Evolutionary conservation across 2,797 vertebrate genomes (phyloP), one percentile per base, ranked within the genome.

Genomic region (Pangasius sanitwongsei): DNA sequence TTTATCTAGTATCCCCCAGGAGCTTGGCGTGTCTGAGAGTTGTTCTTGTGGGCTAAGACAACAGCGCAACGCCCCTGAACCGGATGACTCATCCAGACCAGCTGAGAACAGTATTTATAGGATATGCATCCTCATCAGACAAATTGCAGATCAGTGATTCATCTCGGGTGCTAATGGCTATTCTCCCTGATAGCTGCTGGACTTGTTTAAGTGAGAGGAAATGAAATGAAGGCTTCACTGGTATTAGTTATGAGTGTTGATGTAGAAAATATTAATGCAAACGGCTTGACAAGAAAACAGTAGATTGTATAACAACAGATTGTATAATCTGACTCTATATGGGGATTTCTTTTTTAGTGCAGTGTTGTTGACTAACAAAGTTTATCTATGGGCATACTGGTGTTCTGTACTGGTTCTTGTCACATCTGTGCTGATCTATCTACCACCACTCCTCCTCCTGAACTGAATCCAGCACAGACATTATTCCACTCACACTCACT

Each of bases 61-160:
- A 69, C 90, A 72, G 13, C 16, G 16, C 65, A 50, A 89, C 87
- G 59, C 88, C 81, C 37, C 44, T 67, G 72, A 87, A 88, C 87
- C 55, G 57, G 53, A 34, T 88, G 90, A 89, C 89, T 94, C 90
- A 93, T 78, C 81, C 89, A 44, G 89, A 90, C 90, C 91, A 93
- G 94, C 91, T 92, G 65, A 92, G 92, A 86, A 92, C 48, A 90
- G 89, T 93, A 93, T 94, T 94, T 94, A 93, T 93, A 92, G 91
- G 90, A 92, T 87, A 91, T 93, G 89, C 85, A 67, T 91, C 41
- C 25, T 91, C 87, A 89, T 92, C 87, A 86, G 91, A 94, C 94
- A 92, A 94, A 92, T 78, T 88, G 89, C 82, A 90, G 91, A 89
- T 90, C 91, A 92, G 90, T 94, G 95, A 94, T 85, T 94, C 94